Conservation (phyloP, 2,888 invertebrate genomes). For the Cryptops parisi region DNA sequence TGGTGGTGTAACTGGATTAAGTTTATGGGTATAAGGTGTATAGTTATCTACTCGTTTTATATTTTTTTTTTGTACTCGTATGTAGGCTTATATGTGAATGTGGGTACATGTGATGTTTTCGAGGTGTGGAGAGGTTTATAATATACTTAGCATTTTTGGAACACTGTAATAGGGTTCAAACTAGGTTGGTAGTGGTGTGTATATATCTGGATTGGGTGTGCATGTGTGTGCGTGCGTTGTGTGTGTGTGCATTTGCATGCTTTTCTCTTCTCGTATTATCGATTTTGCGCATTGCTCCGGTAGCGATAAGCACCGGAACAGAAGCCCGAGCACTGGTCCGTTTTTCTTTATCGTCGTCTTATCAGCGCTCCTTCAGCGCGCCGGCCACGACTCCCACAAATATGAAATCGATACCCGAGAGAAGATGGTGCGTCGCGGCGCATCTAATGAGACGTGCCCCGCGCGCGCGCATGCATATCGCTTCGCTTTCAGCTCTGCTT, state of each 20-base stretch:
- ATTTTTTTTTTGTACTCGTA: no score
- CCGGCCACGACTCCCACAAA: slow-evolving; percentile 15
- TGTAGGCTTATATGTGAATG: no score
- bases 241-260: slow-evolving; percentile 15
- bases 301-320: slow-evolving; percentile 15
- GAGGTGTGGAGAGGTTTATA: no score
- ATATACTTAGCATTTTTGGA: no score
- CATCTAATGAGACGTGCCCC: slow-evolving; percentile 16
- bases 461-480: slow-evolving; percentile 16
- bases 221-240: no score
- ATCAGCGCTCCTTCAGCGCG: slow-evolving; percentile 14
- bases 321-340: slow-evolving; percentile 11
- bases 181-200: no score
- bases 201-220: no score
- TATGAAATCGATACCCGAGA: slow-evolving; percentile 15
- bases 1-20: no score
- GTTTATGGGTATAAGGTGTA: no score
- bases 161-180: no score
- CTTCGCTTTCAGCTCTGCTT: slow-evolving; percentile 14
- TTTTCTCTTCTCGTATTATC: slow-evolving; percentile 13
- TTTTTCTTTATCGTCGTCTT: slow-evolving; percentile 16
- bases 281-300: slow-evolving; percentile 15
- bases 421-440: slow-evolving; percentile 7
- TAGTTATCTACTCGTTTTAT: no score
- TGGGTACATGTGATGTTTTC: no score